Evolutionary conservation across 2,888 invertebrate species (phyloP).

Genomic region (Stenotaenia linearis): DNA sequence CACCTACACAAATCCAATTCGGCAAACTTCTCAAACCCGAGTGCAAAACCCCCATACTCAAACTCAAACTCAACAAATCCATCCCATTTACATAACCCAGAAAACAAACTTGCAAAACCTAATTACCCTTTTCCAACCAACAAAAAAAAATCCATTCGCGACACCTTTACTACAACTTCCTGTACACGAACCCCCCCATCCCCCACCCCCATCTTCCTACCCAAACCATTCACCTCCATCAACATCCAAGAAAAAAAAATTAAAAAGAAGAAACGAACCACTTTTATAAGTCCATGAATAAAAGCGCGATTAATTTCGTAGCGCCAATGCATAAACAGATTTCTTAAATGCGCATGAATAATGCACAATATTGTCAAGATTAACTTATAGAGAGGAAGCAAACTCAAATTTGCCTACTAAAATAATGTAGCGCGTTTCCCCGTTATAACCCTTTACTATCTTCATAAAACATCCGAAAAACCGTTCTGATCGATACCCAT

Average conservation of each 20-base stretch:
- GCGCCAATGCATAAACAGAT: conserved; percentile 19
- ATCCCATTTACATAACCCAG: neutral
- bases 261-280: neutral
- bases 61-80: neutral
- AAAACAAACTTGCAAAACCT: neutral
- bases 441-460: neutral
- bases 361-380: conserved; percentile 23
- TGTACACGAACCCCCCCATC: neutral
- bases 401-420: neutral
- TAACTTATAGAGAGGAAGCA: conserved; percentile 12
- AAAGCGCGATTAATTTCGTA: conserved; percentile 1
- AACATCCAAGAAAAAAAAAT: neutral
- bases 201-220: neutral
- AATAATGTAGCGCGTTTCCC: neutral
- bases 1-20: neutral
- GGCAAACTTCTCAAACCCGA: neutral
- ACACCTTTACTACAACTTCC: neutral
- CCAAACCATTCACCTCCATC: neutral
- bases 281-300: conserved; percentile 11
- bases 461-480: conserved; percentile 12
- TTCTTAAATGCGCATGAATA: conserved; percentile 26
- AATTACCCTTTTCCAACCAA: neutral
- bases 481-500: neutral
- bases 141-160: neutral
- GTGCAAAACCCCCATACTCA: too few species aligned